Evolutionary conservation across 2,888 invertebrate genomes (phyloP), one percentile per base, ranked within the genome.

Genomic region (Dynastes tityus): DNA sequence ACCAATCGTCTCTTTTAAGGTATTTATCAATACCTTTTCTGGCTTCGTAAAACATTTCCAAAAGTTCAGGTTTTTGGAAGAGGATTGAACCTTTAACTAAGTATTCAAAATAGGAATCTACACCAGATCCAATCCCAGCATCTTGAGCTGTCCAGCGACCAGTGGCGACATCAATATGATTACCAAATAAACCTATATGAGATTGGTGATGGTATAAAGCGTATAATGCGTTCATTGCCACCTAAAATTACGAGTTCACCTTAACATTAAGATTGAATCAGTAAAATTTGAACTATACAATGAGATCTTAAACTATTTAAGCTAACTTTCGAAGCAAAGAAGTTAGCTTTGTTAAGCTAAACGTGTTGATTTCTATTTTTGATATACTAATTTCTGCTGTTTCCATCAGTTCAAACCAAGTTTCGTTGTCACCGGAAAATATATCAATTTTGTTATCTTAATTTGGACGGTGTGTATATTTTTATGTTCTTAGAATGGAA

Each of bases 71-170:
- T 82, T 94, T 93, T 87, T 98, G 96, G 29, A 99, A 92, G 80
- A 99, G 89, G 73, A 98, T 92, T 0, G 97, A 94, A 6, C 98
- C 99, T 91, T 99, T 99, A 0, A 98, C 98, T 82, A 99, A 90
- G 89, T 99, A 99, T 89, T 99, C 99, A 89, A 97, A 99, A 87
- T 97, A 98, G 0, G 99, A 99, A 89, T 99, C 98, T 1, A 98
- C 96, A 0, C 98, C 98, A 9, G 85, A 84, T 5, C 86, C 86
- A 64, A 86, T 85, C 9, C 85, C 98, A n/a, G 98, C 95, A 89
- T 99, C 99, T 82, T 97, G 94, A 0, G 98, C 99, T 0, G 98
- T 98, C 99, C 99, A 99, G 40, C 95, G 92, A 0, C 99, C 99
- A 0, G 95, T 96, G 87, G 95, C 92, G 2, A 98, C 96, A 87